A percentile compares a stretch with the other conserved stretches of the same genome.
phyloP scores from a whole-genome alignment of 1,140 invertebrate genomes.

The Eurytemora carolleeae region DNA sequence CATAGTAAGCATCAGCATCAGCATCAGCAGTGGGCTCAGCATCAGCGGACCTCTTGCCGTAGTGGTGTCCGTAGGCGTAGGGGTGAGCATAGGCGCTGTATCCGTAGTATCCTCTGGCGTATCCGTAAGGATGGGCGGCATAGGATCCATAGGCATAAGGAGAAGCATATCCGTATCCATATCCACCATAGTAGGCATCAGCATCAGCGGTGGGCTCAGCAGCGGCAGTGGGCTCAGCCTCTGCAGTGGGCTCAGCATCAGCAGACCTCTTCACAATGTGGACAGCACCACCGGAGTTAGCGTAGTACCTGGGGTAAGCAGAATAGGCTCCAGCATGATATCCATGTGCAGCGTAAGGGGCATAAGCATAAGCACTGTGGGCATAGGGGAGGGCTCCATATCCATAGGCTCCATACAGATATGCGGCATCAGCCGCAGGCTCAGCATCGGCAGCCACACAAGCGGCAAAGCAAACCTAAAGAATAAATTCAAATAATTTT shows the following conservation, averaged over 20 bases:
- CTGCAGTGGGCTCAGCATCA: neutral
- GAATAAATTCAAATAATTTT: neutral
- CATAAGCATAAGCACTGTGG: neutral
- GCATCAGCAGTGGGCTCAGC: neutral
- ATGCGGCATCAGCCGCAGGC: neutral
- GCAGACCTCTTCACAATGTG: neutral
- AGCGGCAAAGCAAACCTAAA: neutral
- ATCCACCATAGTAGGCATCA: neutral
- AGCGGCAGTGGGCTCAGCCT: neutral
- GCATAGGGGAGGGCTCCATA: neutral
- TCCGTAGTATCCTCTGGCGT: neutral
- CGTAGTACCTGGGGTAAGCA: neutral
- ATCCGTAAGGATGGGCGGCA: neutral
- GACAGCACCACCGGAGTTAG: neutral
- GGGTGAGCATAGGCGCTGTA: neutral
- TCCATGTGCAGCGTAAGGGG: neutral
- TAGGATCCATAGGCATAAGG: neutral
- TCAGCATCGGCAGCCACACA: neutral
- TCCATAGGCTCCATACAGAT: neutral
- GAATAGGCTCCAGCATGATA: neutral
- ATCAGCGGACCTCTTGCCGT: neutral
- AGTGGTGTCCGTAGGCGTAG: neutral
- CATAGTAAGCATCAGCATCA: neutral
- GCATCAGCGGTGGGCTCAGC: neutral
- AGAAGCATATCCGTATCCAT: neutral